Percentiles rank a stretch among this genome's conserved stretches.
phyloP scores from a whole-genome alignment of 1,140 invertebrate genomes.

The Zaprionus gabonicus region DNA sequence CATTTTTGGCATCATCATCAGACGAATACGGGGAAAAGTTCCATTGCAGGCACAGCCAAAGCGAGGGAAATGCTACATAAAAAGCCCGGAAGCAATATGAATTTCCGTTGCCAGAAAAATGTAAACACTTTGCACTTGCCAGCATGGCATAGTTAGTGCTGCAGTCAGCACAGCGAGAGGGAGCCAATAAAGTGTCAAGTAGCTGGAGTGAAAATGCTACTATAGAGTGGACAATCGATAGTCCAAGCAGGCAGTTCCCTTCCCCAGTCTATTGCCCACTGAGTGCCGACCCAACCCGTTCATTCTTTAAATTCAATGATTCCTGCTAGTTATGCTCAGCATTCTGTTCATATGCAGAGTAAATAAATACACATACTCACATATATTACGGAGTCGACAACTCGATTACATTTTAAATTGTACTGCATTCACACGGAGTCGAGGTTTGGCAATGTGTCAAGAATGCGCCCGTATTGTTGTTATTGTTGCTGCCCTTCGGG shows the following conservation, averaged over 20 bases:
- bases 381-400: conserved; percentile 28
- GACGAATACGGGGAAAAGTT: conserved; percentile 28
- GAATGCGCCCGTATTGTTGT: conserved; percentile 9
- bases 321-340: background rate
- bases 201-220: conserved; percentile 16
- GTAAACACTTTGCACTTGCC: conserved; percentile 71
- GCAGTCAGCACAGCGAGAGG: conserved; percentile 25
- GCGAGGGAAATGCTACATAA: conserved; percentile 57
- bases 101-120: conserved; percentile 79
- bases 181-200: conserved; percentile 50
- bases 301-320: background rate
- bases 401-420: conserved; percentile 55
- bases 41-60: conserved; percentile 36
- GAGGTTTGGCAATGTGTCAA: conserved; percentile 57
- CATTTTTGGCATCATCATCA: conserved; percentile 54
- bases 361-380: background rate
- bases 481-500: conserved; percentile 39
- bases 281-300: conserved; percentile 5
- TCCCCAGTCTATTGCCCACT: background rate
- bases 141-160: conserved; percentile 13
- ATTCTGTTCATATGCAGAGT: background rate
- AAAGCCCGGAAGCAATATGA: conserved; percentile 72
- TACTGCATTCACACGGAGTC: conserved; percentile 1
- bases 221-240: conserved; percentile 16
- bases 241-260: conserved; percentile 11